Base-by-base conservation (phyloP, 2,888 invertebrate species). In the Netelia melanura region DNA sequence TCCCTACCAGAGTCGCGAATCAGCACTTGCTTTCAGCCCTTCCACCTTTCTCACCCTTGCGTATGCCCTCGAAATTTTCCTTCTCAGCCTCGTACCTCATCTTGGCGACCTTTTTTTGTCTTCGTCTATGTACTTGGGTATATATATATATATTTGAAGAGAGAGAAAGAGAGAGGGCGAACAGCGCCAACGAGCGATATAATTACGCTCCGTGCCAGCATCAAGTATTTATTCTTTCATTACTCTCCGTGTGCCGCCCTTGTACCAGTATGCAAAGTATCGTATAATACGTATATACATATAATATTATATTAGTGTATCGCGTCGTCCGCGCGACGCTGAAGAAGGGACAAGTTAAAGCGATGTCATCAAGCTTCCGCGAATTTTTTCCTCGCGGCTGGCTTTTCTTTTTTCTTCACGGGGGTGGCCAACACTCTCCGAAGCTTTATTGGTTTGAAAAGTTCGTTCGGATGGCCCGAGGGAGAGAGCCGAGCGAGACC, bases 161-260 rank as follows among this genome's bases (percentile, higher is more conserved):
- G 21, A 38, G 38, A 38, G 38, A 38, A 6, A 38, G 38, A 38
- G 38, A 30, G 30, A 30, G 30, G 38, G 38, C 5, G 6, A 44
- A 43, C 11, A 43, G 61, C 62, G 78, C 56, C 17, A 79, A 81
- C 84, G 81, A 81, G 87, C 87, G 88, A 88, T 86, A 90, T 91
- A 91, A 91, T 91, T 91, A 92, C 89, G 88, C 88, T 54, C 83
- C 78, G 86, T 83, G 87, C 88, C 85, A 81, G 86, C 89, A 91
- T 92, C 88, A 91, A 91, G 88, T 91, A 91, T 91, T 91, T 89
- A 91, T 90, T 90, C 90, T 91, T 91, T 91, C 91, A 91, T 91
- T 91, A 91, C 88, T 87, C 84, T 81, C 81, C 75, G 77, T 71
- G 77, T 71, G 30, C 79, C 81, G 67, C 74, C 11, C 62, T 62